Base-by-base conservation (phyloP, 2,797 vertebrate genomes). In the Acrossocheilus fasciatus region DNA sequence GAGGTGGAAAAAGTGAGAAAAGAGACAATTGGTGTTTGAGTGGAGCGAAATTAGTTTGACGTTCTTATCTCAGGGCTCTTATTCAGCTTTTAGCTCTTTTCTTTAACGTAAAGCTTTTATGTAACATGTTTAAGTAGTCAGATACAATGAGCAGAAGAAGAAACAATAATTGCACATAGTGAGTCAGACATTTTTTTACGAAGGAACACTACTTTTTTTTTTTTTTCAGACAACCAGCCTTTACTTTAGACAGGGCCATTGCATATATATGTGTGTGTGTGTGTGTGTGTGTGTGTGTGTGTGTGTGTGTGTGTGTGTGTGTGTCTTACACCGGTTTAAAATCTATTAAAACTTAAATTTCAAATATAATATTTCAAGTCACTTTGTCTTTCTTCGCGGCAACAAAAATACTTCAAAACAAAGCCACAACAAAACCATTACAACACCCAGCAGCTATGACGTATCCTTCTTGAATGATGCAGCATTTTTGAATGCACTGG, bases 31-130 rank as follows among this genome's bases (percentile, higher is more conserved):
- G 68, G 77, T 74, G 66, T 86, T 73, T 81, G 77, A 86, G 54
- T 74, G 77, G 54, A 64, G 54, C 20, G 26, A 59, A 85, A 85
- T 85, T 79, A 79, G 83, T 70, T 79, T 70, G 75, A 79, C 75
- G 43, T 64, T 86, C 68, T 86, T 81, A 86, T 86, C 77, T 81
- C 30, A 47, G 76, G 69, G n/a, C 52, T 62, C 66, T 64, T 36
- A 9, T 83, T 69, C 30, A 78, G 39, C 66, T 36, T 83, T 70
- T 72, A 70, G 59, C 17, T 57, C 69, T 34, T 73, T 75, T 70
- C 77, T 85, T 69, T 62, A 81, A 77, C 50, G 17, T 62, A 76
- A 84, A 76, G 87, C 79, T 85, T 84, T 88, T 82, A 78, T 85
- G 83, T 78, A 85, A 85, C 36, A 50, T 41, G 66, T 82, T 78